Evolutionary conservation across 2,888 invertebrate genomes (phyloP), one percentile per base, ranked within the genome.

Genomic region (Rambutsinella grinnellia): DNA sequence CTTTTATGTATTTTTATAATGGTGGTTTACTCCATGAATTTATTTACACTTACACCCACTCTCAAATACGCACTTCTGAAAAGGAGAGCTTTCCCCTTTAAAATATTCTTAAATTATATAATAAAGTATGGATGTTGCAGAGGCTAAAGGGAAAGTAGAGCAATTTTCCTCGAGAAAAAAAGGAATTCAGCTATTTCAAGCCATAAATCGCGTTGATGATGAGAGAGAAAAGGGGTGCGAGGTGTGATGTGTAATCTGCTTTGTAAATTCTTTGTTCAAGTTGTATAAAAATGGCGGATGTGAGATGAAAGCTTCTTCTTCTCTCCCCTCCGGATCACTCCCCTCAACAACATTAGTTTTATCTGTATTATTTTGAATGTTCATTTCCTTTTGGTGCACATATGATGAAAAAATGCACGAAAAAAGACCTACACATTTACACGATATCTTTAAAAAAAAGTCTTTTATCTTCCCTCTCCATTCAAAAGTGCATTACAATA

Each of bases 231-330:
- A 61, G 53, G 69, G 51, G 69, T 61, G 69, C 46, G 47, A 61
- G 69, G 68, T 61, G 69, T 54, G 47, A 61, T 60, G 68, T 54
- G 8, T 44, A 65, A 65, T 54, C 65, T 54, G 65, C 54, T 65
- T 65, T 21, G 28, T 23, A 53, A 65, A 65, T 54, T 53, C 54
- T 53, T 44, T 49, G n/a, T 36, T 58, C 58, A 13, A 36, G 36
- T 36, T 8, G 36, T 8, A 13, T 36, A 36, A 36, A 36, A 36
- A 36, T 13, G 5, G 5, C 36, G 13, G 5, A 36, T 36, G 5
- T 13, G 28, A 47, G 26, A 62, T 46, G 27, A 47, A 26, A 49
- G 6, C 44, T 36, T 19, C 15, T 17, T 44, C 46, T 46, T 8
- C 44, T 13, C n/a, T 24, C 23, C 44, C 17, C 54, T 65, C 36